phyloP scores from a whole-genome alignment of 64 coral and sea anemone species.

The Anthopleura sola region DNA sequence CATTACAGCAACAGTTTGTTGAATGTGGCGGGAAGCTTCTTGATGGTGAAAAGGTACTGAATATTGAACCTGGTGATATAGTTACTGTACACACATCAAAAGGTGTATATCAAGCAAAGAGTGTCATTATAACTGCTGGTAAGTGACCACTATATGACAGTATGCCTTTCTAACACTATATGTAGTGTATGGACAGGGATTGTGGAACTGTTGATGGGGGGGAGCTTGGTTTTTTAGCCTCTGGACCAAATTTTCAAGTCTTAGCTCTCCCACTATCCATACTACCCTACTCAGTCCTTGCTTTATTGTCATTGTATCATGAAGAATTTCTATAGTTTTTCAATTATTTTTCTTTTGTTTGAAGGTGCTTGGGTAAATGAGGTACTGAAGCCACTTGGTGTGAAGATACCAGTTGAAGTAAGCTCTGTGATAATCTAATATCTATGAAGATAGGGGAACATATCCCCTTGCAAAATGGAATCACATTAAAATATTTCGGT shows the following conservation, averaged over 20 bases:
- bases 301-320: no score
- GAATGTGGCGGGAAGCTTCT: constrained; percentile 46
- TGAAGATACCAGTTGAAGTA: constrained; percentile 42
- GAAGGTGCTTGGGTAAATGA: constrained; percentile 53
- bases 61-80: constrained; percentile 48
- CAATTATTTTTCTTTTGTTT: neutral
- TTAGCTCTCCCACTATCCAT: no score
- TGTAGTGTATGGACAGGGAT: no score
- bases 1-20: constrained; percentile 47
- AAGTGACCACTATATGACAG: neutral
- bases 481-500: no score
- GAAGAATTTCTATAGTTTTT: no score
- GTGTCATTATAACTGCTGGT: constrained; percentile 54
- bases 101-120: constrained; percentile 35
- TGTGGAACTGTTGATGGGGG: no score
- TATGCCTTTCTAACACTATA: no score
- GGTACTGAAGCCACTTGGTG: constrained; percentile 35
- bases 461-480: no score
- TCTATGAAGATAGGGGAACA: no score
- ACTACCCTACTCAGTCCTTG: no score
- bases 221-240: no score
- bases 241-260: no score
- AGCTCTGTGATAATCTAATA: neutral
- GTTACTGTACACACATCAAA: constrained; percentile 30
- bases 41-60: constrained; percentile 43